A percentile compares a stretch with the other conserved stretches of the same genome.
phyloP scores from a whole-genome alignment of 2,888 invertebrate species.

The Chesias legatella region DNA sequence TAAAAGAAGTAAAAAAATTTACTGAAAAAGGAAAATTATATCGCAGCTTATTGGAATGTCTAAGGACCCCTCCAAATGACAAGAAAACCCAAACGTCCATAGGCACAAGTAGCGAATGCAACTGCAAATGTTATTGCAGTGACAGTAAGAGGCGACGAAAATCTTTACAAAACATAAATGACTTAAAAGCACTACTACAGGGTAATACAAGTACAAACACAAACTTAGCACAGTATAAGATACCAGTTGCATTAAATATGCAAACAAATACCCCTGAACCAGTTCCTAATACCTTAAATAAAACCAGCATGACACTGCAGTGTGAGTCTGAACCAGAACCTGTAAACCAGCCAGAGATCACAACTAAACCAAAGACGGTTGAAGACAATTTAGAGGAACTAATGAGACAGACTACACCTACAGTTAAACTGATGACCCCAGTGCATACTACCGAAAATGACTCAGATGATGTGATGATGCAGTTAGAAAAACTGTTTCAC shows the following conservation, averaged over 20 bases:
- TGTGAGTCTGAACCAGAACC: constrained; percentile 16
- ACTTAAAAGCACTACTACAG: constrained; percentile 9
- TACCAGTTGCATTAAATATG: constrained; percentile 36
- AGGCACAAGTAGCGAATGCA: constrained; percentile 37
- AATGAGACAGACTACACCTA: constrained; percentile 14
- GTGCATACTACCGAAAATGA: constrained; percentile 29
- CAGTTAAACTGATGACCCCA: constrained; percentile 19
- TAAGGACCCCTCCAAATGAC: constrained; percentile 30
- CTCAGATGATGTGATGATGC: constrained; percentile 60
- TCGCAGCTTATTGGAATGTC: constrained; percentile 55
- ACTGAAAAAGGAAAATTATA: constrained; percentile 59
- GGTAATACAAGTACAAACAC: constrained; percentile 12
- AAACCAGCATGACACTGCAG: constrained; percentile 9
- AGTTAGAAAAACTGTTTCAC: constrained; percentile 70
- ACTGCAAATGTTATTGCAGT: constrained; percentile 54
- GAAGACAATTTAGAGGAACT: constrained; percentile 14
- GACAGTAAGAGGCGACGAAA: constrained; percentile 46
- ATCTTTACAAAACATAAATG: constrained; percentile 17
- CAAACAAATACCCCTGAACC: constrained; percentile 29
- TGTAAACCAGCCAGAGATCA: constrained; percentile 24
- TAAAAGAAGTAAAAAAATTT: constrained; percentile 60
- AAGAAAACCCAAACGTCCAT: constrained; percentile 27
- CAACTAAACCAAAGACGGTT: constrained; percentile 8
- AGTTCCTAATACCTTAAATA: background rate
- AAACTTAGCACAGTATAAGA: constrained; percentile 24